phyloP scores from a whole-genome alignment of 2,113 vertebrate genomes.

The Erythrolamprus reginae region DNA sequence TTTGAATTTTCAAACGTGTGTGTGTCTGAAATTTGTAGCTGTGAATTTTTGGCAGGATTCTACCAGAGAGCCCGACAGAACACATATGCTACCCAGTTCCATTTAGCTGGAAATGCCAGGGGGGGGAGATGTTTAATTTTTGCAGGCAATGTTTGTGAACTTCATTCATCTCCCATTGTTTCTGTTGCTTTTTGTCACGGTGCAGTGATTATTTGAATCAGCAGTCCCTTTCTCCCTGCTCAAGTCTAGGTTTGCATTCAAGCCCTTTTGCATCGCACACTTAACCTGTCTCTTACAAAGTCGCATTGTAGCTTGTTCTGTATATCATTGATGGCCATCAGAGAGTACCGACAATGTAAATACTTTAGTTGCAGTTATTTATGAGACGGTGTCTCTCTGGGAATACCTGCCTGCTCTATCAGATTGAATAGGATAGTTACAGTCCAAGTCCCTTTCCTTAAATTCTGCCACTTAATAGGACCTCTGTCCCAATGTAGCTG shows the following conservation, averaged over 20 bases:
- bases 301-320: background rate
- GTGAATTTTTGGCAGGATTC: no score
- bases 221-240: background rate
- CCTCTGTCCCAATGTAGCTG: background rate
- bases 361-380: background rate
- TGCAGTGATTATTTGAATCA: background rate
- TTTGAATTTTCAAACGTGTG: no score
- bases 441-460: background rate
- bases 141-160: background rate
- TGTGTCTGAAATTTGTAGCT: no score
- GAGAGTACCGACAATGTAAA: background rate
- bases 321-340: background rate
- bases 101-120: background rate
- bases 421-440: background rate
- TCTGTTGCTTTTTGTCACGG: background rate
- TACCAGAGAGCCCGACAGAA: no score
- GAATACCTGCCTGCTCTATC: background rate
- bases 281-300: background rate
- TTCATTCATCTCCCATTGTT: background rate
- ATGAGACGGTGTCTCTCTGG: background rate
- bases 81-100: background rate
- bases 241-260: background rate
- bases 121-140: background rate
- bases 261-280: background rate
- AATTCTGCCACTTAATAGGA: background rate